Conservation (phyloP, 2,113 vertebrate species). For the Atrichornis clamosus region DNA sequence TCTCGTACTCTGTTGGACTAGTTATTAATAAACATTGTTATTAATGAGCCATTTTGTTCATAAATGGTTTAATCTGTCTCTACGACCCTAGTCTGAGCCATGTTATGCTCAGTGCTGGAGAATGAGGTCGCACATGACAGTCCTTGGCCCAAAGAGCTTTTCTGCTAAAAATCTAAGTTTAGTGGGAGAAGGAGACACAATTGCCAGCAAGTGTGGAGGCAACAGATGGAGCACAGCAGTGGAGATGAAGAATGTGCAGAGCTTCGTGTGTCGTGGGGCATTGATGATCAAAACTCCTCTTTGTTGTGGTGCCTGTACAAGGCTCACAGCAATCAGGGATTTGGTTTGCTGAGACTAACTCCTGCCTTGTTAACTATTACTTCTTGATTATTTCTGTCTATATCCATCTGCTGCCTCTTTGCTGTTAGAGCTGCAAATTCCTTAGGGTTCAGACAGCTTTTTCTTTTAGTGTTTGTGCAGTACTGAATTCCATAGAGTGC, state of each 20-base stretch:
- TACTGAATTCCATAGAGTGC: neutral
- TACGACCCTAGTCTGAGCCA: neutral
- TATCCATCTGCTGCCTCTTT: constrained; percentile 54
- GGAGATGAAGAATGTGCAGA: constrained; percentile 17
- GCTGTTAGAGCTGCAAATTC: constrained; percentile 22
- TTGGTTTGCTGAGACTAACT: constrained; percentile 29
- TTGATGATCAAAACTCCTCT: constrained; percentile 27
- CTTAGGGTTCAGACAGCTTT: constrained; percentile 3
- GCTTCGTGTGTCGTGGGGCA: neutral
- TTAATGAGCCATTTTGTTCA: neutral
- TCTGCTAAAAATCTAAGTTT: accelerated
- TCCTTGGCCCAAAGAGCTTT: neutral
- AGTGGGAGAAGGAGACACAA: neutral
- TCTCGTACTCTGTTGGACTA: neutral
- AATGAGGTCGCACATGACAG: accelerated
- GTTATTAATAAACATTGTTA: neutral
- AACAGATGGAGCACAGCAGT: neutral
- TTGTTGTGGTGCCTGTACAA: constrained; percentile 10
- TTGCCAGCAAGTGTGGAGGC: neutral
- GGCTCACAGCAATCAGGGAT: constrained; percentile 4
- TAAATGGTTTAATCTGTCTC: neutral
- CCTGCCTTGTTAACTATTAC: constrained; percentile 47
- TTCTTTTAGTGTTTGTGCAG: neutral
- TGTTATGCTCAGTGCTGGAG: neutral
- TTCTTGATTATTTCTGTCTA: constrained; percentile 58